These are phyloP conservation scores for Diabrotica undecimpunctata DNA, from an alignment of 1,140 invertebrate genomes.

Conservation along the genomic window DNA sequence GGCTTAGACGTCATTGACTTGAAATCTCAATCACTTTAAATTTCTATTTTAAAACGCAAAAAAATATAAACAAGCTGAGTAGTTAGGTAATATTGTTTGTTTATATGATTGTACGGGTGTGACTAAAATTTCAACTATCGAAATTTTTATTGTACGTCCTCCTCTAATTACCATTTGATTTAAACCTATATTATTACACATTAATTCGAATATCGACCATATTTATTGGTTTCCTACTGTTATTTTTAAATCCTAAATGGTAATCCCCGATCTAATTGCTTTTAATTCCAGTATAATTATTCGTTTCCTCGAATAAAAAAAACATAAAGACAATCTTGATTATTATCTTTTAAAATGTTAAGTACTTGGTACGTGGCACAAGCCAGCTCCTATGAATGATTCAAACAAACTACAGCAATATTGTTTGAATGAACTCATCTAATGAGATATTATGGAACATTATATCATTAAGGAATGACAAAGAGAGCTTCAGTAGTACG, in stretches of 20 bases:
- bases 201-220: too few species aligned
- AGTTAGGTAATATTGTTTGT: too few species aligned
- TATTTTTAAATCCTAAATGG: background rate
- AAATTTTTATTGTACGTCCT: too few species aligned
- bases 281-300: background rate
- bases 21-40: too few species aligned
- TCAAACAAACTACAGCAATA: background rate
- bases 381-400: background rate
- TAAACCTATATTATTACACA: too few species aligned
- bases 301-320: background rate
- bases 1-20: too few species aligned
- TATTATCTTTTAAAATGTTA: background rate
- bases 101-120: too few species aligned
- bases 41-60: too few species aligned
- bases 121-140: too few species aligned
- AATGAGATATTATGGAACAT: background rate
- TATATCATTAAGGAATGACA: background rate
- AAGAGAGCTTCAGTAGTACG: background rate
- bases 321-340: background rate
- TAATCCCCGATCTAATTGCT: background rate
- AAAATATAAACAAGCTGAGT: too few species aligned
- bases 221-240: too few species aligned
- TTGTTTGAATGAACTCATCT: conserved; percentile 2
- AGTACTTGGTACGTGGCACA: background rate
- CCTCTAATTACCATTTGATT: too few species aligned